phyloP scores from a whole-genome alignment of 2,888 invertebrate species.

The Uloborus plumipes region DNA sequence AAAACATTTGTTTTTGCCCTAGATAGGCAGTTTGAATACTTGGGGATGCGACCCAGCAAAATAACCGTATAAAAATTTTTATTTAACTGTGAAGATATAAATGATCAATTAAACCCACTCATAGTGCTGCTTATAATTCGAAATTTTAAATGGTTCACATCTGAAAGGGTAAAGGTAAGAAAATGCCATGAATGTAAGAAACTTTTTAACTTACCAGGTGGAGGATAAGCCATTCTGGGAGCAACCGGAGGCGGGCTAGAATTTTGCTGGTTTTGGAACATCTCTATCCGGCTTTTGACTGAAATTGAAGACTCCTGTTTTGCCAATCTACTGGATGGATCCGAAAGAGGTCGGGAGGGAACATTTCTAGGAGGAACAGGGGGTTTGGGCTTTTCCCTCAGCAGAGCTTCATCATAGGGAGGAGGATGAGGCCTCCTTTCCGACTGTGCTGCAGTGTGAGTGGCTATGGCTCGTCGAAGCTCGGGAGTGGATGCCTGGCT shows the following conservation, averaged over 20 bases:
- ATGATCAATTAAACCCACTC: too few relatives aligned
- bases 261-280: conserved; percentile 61
- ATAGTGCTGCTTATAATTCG: too few relatives aligned
- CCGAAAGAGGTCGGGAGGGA: conserved; percentile 45
- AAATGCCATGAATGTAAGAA: background rate
- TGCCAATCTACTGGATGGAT: conserved; percentile 33
- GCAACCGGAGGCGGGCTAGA: conserved; percentile 47
- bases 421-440: conserved; percentile 49
- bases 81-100: too few relatives aligned
- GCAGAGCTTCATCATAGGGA: conserved; percentile 60
- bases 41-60: too few relatives aligned
- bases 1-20: too few relatives aligned
- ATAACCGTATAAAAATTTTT: too few relatives aligned
- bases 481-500: conserved; percentile 62
- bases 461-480: conserved; percentile 23
- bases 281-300: conserved; percentile 61
- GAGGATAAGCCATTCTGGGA: conserved; percentile 51
- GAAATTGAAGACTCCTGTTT: conserved; percentile 56
- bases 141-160: too few relatives aligned
- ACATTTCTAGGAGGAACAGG: conserved; percentile 59
- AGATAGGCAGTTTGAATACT: too few relatives aligned
- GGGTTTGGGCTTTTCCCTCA: conserved; percentile 54
- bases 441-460: conserved; percentile 16
- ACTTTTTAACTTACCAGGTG: conserved; percentile 29
- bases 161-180: too few relatives aligned